These are phyloP conservation scores for Meleagris gallopavo DNA, from an alignment of 2,113 vertebrate genomes.

Conservation along the genomic window DNA sequence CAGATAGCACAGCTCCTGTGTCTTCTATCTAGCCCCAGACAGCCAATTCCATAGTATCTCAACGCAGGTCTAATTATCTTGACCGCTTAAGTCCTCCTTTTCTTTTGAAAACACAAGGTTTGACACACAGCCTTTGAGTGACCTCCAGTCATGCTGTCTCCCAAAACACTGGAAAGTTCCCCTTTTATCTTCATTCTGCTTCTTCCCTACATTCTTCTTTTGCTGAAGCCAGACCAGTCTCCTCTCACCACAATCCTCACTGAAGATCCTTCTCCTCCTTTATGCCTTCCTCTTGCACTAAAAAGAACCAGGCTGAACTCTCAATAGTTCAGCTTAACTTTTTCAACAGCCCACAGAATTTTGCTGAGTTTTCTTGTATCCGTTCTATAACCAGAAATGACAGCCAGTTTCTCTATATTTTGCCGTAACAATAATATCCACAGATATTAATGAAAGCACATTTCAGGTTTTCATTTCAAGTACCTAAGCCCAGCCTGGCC, in stretches of 20 bases:
- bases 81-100: not conserved
- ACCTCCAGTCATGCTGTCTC: not conserved
- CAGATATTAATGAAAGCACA: not conserved
- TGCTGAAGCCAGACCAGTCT: not conserved
- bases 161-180: not conserved
- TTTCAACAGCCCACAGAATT: not conserved
- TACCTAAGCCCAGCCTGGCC: not conserved
- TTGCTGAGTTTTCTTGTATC: not conserved
- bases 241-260: not conserved
- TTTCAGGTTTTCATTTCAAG: not conserved
- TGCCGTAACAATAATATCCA: not conserved
- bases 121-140: not conserved
- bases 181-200: not conserved
- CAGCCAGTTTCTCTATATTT: not conserved
- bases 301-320: not conserved
- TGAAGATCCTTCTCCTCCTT: not conserved
- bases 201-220: not conserved
- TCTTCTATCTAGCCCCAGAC: not conserved
- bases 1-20: not conserved
- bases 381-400: not conserved
- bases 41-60: not conserved
- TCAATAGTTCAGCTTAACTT: not conserved
- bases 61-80: not conserved
- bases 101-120: not conserved
- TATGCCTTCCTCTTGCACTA: not conserved